Percentiles rank a stretch among this genome's conserved stretches.
Evolutionary conservation across 2,113 vertebrate species (phyloP).

Genomic region (Acinonyx jubatus): DNA sequence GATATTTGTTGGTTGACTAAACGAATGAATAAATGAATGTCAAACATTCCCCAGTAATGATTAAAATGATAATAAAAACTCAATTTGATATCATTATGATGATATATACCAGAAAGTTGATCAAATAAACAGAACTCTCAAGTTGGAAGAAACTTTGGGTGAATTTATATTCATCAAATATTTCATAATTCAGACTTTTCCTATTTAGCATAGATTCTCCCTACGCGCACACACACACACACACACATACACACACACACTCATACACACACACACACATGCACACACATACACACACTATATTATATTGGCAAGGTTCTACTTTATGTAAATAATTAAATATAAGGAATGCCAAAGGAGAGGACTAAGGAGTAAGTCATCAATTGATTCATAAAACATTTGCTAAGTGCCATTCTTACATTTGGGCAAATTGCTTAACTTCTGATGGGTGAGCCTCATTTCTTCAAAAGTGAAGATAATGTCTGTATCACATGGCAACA

Average conservation of each 20-base stretch:
- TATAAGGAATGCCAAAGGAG: slow-evolving; percentile 38
- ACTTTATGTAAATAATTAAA: slow-evolving; percentile 67
- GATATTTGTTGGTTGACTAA: neutral
- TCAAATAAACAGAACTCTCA: neutral
- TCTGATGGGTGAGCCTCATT: slow-evolving; percentile 43
- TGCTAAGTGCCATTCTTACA: slow-evolving; percentile 54
- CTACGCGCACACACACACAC: neutral
- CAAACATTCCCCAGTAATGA: neutral
- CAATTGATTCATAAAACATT: slow-evolving; percentile 72
- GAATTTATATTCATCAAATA: slow-evolving; percentile 43
- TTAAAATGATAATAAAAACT: neutral
- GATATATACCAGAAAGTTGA: neutral
- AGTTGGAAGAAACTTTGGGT: slow-evolving; percentile 26
- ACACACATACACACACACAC: no score
- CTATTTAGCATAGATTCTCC: neutral
- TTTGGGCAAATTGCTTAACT: slow-evolving; percentile 60
- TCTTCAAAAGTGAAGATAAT: slow-evolving; percentile 7
- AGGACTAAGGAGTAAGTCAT: slow-evolving; percentile 41
- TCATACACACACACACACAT: no score
- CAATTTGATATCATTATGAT: neutral
- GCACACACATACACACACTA: neutral
- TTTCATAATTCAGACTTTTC: slow-evolving; percentile 54
- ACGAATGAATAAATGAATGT: neutral
- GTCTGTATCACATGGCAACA: neutral
- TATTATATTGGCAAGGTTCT: slow-evolving; percentile 33